Base-by-base conservation (phyloP, 2,113 vertebrate genomes). In the Todiramphus saurophagus region DNA sequence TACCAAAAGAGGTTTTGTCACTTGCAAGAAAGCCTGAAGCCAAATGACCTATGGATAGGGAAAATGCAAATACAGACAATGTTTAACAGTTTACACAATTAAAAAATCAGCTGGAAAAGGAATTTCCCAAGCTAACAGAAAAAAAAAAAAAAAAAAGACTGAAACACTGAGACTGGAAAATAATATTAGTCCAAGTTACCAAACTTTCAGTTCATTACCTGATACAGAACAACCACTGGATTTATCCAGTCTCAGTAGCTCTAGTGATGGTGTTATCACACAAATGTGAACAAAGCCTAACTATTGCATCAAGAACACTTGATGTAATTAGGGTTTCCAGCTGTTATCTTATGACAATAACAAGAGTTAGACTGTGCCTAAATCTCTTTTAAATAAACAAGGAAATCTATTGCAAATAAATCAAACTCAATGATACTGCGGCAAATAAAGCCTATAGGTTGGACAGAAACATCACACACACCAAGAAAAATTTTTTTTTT, bases 11-110 rank as follows among this genome's bases (percentile, higher is more conserved):
- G 35, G 93, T 95, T 95, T 98, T 97, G 82, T 98, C 98, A 96
- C 98, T 98, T 94, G 97, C 95, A 93, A 98, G 98, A 91, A 98
- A 98, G 87, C 97, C 98, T 89, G 98, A 97, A 96, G 99, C 98
- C 98, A 98, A 95, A 77, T 96, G 97, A 97, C 99, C 99, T 99
- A 91, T n/a, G 98, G 87, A 97, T 79, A 16, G 70, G 46, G 62
- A 76, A 66, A 84, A 96, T 6, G 35, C 33, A 93, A 96, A 87
- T 8, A 66, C 31, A 89, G 25, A 5, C 20, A 59, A 66, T 4
- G 16, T 90, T 96, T 91, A 68, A 90, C 30, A 70, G 19, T 5
- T 64, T 43, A 33, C 10, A 41, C 10, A 35, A 44, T 72, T 53
- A 85, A 20, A 41, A 48, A 84, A 70, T 55, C 33, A 56, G 18